Evolutionary conservation across 2,113 vertebrate species (phyloP).

Genomic region (Tursiops truncatus): DNA sequence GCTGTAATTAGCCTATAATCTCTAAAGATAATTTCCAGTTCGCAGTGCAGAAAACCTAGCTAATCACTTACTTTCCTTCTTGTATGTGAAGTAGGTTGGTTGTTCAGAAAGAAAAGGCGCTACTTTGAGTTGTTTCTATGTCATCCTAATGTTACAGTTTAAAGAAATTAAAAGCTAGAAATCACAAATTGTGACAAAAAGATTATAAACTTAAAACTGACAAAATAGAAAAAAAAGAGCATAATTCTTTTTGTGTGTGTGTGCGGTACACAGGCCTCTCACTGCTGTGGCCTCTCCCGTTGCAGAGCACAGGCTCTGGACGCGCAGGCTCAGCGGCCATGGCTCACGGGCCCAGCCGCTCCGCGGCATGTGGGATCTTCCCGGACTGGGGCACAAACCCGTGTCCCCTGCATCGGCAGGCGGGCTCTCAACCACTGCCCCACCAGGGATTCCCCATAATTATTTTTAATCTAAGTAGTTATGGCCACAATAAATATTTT

Average conservation of each 20-base stretch:
- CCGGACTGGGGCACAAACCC: no score
- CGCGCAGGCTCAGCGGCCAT: no score
- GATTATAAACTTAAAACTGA: conserved; percentile 51
- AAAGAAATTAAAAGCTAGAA: conserved; percentile 39
- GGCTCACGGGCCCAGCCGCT: no score
- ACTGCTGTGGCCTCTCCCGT: no score
- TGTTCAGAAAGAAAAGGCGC: conserved; percentile 69
- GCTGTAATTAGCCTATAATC: neutral
- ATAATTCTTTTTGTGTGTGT: neutral
- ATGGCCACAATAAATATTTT: neutral
- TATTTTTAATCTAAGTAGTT: neutral
- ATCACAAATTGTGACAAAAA: conserved; percentile 57
- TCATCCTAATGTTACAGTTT: conserved; percentile 60
- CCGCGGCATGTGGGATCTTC: no score
- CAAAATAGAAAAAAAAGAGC: neutral
- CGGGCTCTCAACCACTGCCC: no score
- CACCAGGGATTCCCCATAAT: neutral
- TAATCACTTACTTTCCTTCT: conserved; percentile 70
- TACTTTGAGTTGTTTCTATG: conserved; percentile 57
- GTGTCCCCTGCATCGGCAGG: no score
- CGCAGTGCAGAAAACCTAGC: conserved; percentile 61
- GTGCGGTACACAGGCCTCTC: no score
- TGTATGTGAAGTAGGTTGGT: conserved; percentile 64
- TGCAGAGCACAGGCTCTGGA: no score
- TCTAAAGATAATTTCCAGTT: conserved; percentile 10